A percentile compares a stretch with the other conserved stretches of the same genome.
These are phyloP conservation scores for Delia radicum DNA, from an alignment of 1,140 invertebrate genomes.

Conservation along the genomic window DNA sequence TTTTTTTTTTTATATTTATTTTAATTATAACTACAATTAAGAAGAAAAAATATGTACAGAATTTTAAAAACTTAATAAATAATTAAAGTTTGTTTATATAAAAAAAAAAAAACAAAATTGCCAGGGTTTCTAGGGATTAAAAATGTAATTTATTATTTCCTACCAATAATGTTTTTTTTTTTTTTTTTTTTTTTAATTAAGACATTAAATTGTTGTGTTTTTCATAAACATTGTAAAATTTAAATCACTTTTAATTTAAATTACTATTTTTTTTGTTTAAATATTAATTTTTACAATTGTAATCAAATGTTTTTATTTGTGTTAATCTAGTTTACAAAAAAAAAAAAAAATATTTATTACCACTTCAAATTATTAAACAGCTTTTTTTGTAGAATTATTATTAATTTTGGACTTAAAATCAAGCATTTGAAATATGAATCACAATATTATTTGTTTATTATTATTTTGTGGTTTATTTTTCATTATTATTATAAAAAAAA, in stretches of 20 bases:
- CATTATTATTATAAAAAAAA: background rate
- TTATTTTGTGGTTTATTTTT: background rate
- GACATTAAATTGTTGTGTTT: background rate
- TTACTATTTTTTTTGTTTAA: background rate
- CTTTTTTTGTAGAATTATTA: background rate
- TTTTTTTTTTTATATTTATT: background rate
- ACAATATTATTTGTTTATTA: constrained; percentile 5
- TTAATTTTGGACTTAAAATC: background rate
- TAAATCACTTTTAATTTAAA: background rate
- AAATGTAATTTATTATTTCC: too few species aligned
- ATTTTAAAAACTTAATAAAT: background rate
- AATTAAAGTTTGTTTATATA: too few species aligned
- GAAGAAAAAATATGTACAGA: background rate
- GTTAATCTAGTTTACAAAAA: constrained; percentile 6
- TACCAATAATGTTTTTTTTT: background rate
- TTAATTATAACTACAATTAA: background rate
- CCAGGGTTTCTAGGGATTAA: too few species aligned
- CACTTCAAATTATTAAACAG: background rate
- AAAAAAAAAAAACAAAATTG: too few species aligned
- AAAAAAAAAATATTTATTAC: background rate
- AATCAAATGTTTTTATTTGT: background rate
- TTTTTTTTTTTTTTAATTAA: background rate
- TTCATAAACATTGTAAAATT: background rate
- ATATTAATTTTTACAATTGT: background rate
- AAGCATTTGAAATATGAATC: constrained; percentile 23